A percentile compares a stretch with the other conserved stretches of the same genome.
phyloP scores from a whole-genome alignment of 35 echinoderm and acorn worm species.

The Ophiothrix spiculata region DNA sequence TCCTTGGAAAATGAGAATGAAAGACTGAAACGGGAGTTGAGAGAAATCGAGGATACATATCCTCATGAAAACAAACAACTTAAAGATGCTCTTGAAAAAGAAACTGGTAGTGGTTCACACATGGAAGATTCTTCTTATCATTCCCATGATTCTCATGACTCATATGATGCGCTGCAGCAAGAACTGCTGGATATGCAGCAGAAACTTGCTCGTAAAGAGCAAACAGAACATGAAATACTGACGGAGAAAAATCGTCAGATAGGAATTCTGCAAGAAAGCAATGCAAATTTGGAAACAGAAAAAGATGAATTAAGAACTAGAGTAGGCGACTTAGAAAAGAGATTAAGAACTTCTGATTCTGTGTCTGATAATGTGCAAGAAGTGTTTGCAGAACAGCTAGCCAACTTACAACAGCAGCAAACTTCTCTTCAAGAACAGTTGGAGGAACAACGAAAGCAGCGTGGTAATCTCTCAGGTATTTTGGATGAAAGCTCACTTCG shows the following conservation, averaged over 20 bases:
- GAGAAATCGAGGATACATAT: slow-evolving; percentile 63
- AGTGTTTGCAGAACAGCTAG: slow-evolving; percentile 63
- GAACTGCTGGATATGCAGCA: slow-evolving; percentile 61
- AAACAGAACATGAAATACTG: slow-evolving; percentile 88
- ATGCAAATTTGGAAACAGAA: slow-evolving; percentile 67
- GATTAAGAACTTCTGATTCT: slow-evolving; percentile 54
- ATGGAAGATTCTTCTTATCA: slow-evolving; percentile 9
- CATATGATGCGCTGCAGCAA: slow-evolving; percentile 2
- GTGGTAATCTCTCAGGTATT: slow-evolving; percentile 31
- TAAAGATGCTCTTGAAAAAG: slow-evolving; percentile 61
- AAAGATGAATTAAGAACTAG: slow-evolving; percentile 54
- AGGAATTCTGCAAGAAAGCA: slow-evolving; percentile 88
- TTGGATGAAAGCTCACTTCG: slow-evolving; percentile 61
- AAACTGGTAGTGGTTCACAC: background rate
- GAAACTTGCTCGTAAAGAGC: slow-evolving; percentile 75
- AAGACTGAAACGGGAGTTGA: slow-evolving; percentile 61
- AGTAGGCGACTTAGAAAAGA: slow-evolving; percentile 42
- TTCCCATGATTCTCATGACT: slow-evolving; percentile 12
- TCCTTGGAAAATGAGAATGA: slow-evolving; percentile 40
- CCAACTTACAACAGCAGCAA: slow-evolving; percentile 55
- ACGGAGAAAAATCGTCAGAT: slow-evolving; percentile 97
- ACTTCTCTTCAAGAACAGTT: slow-evolving; percentile 42
- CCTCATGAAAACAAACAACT: slow-evolving; percentile 57
- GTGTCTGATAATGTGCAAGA: slow-evolving; percentile 75
- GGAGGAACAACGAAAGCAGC: slow-evolving; percentile 47